Evolutionary conservation across 2,888 invertebrate genomes (phyloP).

Genomic region (Microplitis manilae): DNA sequence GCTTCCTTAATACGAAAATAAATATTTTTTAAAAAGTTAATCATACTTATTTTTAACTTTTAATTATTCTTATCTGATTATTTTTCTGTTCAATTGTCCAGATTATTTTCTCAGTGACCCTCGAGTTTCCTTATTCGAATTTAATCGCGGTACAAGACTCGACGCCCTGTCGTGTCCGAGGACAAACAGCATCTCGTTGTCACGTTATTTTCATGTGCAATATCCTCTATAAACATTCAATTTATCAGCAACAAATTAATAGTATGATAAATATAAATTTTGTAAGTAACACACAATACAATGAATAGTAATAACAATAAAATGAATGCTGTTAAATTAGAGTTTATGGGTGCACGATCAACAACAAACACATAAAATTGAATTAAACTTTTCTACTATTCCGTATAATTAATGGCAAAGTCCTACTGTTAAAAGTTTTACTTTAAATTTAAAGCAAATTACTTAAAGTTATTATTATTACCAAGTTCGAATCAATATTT

Average conservation of each 20-base stretch:
- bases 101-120: constrained; percentile 46
- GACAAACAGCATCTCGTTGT: constrained; percentile 29
- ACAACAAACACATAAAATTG: too few species aligned
- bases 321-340: neutral
- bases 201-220: constrained; percentile 10
- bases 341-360: too few species aligned
- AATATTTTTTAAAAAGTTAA: neutral
- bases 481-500: too few species aligned
- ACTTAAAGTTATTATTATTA: too few species aligned
- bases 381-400: too few species aligned
- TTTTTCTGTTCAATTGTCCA: constrained; percentile 24
- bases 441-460: too few species aligned
- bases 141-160: constrained; percentile 53
- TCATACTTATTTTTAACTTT: neutral
- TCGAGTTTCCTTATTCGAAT: constrained; percentile 57
- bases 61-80: neutral
- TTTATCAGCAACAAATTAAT: neutral
- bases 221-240: neutral
- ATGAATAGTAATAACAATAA: neutral
- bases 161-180: constrained; percentile 45
- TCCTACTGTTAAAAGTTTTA: too few species aligned
- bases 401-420: too few species aligned
- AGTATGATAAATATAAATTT: neutral
- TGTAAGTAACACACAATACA: neutral
- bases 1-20: neutral